Evolutionary conservation across 2,113 vertebrate species (phyloP).

Genomic region (Macquaria australasica): DNA sequence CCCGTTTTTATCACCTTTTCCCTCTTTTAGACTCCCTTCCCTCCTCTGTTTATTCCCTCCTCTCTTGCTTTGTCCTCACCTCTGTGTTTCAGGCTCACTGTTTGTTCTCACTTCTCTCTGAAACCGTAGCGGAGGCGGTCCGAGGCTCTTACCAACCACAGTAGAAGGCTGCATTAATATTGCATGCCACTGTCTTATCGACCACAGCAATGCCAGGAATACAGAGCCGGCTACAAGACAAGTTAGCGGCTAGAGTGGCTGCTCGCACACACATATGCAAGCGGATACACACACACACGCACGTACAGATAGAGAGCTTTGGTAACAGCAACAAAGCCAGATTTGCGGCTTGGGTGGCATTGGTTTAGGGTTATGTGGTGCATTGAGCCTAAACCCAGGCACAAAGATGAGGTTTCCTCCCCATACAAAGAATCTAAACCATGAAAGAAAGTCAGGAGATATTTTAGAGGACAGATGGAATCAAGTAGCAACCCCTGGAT

Average conservation of each 20-base stretch:
- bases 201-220: constrained; percentile 85
- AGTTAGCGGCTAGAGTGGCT: constrained; percentile 73
- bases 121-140: constrained; percentile 88
- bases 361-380: constrained; percentile 33
- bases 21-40: neutral
- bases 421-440: neutral
- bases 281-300: constrained; percentile 13
- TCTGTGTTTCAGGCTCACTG: constrained; percentile 85
- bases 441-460: constrained; percentile 14
- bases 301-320: constrained; percentile 1
- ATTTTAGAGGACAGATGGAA: constrained; percentile 11
- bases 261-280: constrained; percentile 45
- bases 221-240: constrained; percentile 76
- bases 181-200: constrained; percentile 90
- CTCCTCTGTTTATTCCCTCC: constrained; percentile 34
- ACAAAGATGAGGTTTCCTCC: constrained; percentile 42
- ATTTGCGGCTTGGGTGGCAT: constrained; percentile 48
- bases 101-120: constrained; percentile 82
- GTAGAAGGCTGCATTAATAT: constrained; percentile 94
- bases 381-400: constrained; percentile 14
- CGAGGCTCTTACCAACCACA: constrained; percentile 92
- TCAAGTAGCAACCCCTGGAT: neutral
- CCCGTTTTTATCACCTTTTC: constrained; percentile 37
- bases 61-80: constrained; percentile 72
- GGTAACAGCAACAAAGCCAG: constrained; percentile 30